Conservation (phyloP, 2,797 vertebrate genomes). For the Dendrocincla tyrannina region DNA sequence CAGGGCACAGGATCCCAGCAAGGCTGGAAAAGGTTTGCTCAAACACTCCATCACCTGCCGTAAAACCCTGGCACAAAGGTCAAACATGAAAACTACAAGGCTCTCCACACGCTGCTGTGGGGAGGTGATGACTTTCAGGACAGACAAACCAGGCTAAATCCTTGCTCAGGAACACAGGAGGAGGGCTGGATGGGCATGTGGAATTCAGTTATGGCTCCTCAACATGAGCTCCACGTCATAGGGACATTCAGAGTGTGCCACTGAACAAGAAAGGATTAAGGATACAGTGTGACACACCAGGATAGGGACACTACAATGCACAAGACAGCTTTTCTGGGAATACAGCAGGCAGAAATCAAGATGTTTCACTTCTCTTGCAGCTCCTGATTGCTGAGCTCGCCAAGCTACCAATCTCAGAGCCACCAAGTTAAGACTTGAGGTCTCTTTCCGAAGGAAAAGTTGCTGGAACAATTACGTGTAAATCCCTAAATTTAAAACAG, state of each 20-base stretch:
- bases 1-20: neutral
- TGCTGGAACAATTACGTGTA: fast-evolving
- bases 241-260: neutral
- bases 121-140: neutral
- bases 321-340: neutral
- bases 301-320: neutral
- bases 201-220: neutral
- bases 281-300: neutral
- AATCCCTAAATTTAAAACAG: conserved; percentile 16
- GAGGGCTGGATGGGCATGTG: neutral
- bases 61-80: neutral
- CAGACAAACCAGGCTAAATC: neutral
- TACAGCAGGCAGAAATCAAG: neutral
- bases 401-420: neutral
- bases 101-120: neutral
- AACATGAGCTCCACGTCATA: fast-evolving
- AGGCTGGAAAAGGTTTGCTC: neutral
- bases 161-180: neutral
- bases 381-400: fast-evolving
- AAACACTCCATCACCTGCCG: neutral
- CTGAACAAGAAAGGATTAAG: neutral
- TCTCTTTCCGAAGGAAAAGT: neutral
- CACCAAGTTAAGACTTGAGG: fast-evolving
- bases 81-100: neutral
- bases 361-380: neutral